These are phyloP conservation scores for Agapornis canus DNA, from an alignment of 2,797 vertebrate species.

Conservation along the genomic window DNA sequence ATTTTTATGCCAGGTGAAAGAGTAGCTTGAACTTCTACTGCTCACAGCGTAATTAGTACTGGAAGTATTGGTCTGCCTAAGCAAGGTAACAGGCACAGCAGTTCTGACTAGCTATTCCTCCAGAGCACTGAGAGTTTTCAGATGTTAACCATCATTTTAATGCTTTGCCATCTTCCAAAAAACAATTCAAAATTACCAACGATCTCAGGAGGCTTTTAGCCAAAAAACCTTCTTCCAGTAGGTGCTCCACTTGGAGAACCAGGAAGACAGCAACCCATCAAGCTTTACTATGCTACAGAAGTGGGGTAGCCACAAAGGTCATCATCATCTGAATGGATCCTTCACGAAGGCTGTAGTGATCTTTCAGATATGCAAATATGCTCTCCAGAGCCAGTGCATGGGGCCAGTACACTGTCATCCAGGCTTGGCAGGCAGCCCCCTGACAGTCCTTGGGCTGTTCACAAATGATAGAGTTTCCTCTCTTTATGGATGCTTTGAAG, in stretches of 20 bases:
- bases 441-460: not conserved
- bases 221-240: not conserved
- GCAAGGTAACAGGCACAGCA: accelerated
- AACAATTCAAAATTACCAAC: not conserved
- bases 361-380: not conserved
- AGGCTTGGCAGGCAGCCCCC: not conserved
- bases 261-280: not conserved
- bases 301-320: not conserved
- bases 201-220: not conserved
- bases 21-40: not conserved
- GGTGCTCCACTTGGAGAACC: not conserved
- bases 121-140: not conserved
- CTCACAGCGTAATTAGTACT: not conserved
- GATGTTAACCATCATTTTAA: not conserved
- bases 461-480: not conserved
- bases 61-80: not conserved
- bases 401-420: not conserved
- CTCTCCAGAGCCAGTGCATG: not conserved
- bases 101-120: not conserved
- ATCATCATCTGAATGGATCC: not conserved
- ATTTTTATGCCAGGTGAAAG: not conserved
- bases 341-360: not conserved
- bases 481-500: not conserved
- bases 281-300: not conserved
- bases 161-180: not conserved